These are phyloP conservation scores for Falcaria lacertinaria DNA, from an alignment of 2,888 invertebrate species.

Conservation along the genomic window DNA sequence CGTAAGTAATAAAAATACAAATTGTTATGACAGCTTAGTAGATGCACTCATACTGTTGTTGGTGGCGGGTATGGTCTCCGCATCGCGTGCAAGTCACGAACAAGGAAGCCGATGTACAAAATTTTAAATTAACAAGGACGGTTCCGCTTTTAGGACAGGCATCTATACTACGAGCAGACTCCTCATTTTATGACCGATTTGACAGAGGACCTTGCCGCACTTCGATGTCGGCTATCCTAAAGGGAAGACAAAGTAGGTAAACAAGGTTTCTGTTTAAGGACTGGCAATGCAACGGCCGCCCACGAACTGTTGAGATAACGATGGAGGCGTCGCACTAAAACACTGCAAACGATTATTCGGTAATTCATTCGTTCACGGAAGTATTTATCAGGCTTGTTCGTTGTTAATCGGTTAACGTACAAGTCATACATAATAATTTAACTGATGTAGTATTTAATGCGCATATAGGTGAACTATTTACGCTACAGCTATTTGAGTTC, in stretches of 20 bases:
- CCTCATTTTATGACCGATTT: constrained; percentile 46
- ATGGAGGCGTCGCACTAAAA: constrained; percentile 64
- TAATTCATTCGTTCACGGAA: constrained; percentile 66
- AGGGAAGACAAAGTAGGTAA: constrained; percentile 71
- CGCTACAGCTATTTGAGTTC: no score
- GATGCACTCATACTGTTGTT: constrained; percentile 48
- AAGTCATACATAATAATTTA: constrained; percentile 16
- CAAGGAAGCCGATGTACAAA: constrained; percentile 49
- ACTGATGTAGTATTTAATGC: constrained; percentile 25
- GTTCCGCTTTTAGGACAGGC: constrained; percentile 26
- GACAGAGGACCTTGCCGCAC: constrained; percentile 50
- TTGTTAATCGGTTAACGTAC: constrained; percentile 41
- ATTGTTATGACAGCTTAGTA: constrained; percentile 20
- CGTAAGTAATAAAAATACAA: constrained; percentile 39
- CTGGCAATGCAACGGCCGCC: constrained; percentile 72
- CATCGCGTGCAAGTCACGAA: constrained; percentile 49
- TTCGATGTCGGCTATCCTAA: constrained; percentile 58
- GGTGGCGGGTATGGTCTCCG: constrained; percentile 29
- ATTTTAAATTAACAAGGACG: constrained; percentile 53
- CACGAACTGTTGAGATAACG: constrained; percentile 59
- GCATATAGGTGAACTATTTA: no score
- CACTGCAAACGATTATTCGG: constrained; percentile 62
- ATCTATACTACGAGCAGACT: constrained; percentile 48
- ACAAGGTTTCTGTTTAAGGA: constrained; percentile 65
- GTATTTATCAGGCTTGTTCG: constrained; percentile 44